phyloP scores from a whole-genome alignment of 2,113 vertebrate species.

The Lycocorax pyrrhopterus region DNA sequence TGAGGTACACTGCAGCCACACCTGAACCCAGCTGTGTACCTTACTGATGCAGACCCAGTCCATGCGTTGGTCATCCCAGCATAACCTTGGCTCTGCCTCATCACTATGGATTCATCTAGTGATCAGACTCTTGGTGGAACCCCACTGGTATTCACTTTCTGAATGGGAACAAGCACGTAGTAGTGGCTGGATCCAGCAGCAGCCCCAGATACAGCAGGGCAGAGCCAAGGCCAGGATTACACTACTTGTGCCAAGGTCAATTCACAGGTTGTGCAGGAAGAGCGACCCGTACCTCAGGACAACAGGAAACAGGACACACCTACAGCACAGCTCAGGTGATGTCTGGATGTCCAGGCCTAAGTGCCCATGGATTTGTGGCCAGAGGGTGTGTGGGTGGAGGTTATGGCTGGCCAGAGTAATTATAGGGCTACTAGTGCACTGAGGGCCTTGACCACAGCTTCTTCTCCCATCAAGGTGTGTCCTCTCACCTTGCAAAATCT shows the following conservation, averaged over 20 bases:
- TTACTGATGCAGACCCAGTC: background rate
- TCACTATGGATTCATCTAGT: background rate
- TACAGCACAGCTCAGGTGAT: background rate
- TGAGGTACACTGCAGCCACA: background rate
- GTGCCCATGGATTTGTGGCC: background rate
- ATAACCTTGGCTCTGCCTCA: background rate
- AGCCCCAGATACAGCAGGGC: background rate
- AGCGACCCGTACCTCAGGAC: background rate
- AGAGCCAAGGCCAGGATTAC: background rate
- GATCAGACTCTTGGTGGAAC: background rate
- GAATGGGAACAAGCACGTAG: background rate
- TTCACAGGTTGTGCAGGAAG: background rate
- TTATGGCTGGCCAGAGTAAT: background rate
- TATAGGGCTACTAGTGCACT: background rate
- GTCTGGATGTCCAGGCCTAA: background rate
- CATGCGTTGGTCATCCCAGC: background rate
- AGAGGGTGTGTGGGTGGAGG: background rate
- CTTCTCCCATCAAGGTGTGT: background rate
- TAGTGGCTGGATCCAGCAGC: background rate
- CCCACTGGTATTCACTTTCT: background rate
- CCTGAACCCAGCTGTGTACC: background rate
- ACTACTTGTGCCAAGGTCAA: background rate
- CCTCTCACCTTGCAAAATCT: background rate
- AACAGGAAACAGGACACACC: background rate
- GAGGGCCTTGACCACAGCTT: background rate